Base-by-base conservation (phyloP, 2,888 invertebrate species). In the Mesoligia furuncula region DNA sequence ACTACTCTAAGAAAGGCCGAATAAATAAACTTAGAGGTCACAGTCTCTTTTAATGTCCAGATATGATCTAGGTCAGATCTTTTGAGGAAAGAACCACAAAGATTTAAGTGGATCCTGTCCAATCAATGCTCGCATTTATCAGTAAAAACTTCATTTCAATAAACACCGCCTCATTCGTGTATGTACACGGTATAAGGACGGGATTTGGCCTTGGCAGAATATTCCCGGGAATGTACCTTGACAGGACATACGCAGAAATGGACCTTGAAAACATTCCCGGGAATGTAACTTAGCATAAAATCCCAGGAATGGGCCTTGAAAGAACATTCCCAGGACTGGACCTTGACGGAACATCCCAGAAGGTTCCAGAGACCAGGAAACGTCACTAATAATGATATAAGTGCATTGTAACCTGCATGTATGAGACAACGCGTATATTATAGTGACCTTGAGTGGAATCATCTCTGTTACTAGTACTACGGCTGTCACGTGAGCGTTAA, bases 401-500 rank as follows among this genome's bases (percentile, higher is more conserved):
- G 24, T 75, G 84, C 75, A 78, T 42, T 67, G 57, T n/a, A 65
- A 45, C n/a, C 9, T 73, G 79, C 65, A 78, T 42, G 31, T 51
- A 64, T 51, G 79, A 39, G 51, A 71, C 61, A 81, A 61, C 36
- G 51, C 51, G 57, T 74, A 64, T n/a, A 79, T 72, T 75, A 75
- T 61, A 62, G 66, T 67, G 77, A 39, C 87, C 83, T 85, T 87
- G 87, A 54, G 67, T 57, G 17, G 62, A 78, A 79, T 75, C 48
- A 39, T 75, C 75, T 78, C 64, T 73, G 66, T 75, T 59, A 31
- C 73, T 79, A 80, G 73, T 87, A 81, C 76, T 82, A 85, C 78
- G 17, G 48, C 67, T 79, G 85, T 77, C 85, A 84, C 84, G 79
- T 84, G 81, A 83, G 42, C 68, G 73, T 70, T 88, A 88, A 88